Evolutionary conservation across 2,113 vertebrate genomes (phyloP).

Genomic region (Aptenodytes forsteri): DNA sequence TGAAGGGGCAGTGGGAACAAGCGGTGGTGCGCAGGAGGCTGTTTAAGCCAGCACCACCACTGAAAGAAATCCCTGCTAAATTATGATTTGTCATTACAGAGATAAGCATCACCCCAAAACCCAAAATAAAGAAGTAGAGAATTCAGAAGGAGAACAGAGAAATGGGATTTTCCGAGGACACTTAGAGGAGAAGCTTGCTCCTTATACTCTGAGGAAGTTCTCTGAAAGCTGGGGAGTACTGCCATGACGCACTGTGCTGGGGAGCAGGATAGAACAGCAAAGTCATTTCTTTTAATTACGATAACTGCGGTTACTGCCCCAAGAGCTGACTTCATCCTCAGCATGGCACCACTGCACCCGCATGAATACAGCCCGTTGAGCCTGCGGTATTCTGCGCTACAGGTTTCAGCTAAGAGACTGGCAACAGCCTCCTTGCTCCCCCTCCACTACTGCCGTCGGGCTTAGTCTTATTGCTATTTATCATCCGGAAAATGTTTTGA

Average conservation of each 20-base stretch:
- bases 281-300: not conserved
- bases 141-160: not conserved
- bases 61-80: not conserved
- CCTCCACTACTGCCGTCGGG: not conserved
- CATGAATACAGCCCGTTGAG: accelerated
- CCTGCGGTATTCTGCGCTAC: accelerated
- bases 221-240: not conserved
- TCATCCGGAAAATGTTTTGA: not conserved
- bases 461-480: not conserved
- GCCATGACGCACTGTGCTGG: not conserved
- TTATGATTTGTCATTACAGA: not conserved
- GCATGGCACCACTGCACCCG: accelerated
- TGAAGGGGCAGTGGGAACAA: not conserved
- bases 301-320: not conserved
- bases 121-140: not conserved
- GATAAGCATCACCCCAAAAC: not conserved
- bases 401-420: not conserved
- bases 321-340: not conserved
- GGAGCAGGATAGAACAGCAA: not conserved
- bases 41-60: not conserved
- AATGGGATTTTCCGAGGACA: not conserved
- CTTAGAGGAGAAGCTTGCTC: not conserved
- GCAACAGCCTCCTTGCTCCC: not conserved
- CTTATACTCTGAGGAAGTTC: not conserved
- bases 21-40: not conserved